A percentile compares a stretch with the other conserved stretches of the same genome.
Evolutionary conservation across 2,797 vertebrate genomes (phyloP).

Genomic region (Neoniphon sammara): DNA sequence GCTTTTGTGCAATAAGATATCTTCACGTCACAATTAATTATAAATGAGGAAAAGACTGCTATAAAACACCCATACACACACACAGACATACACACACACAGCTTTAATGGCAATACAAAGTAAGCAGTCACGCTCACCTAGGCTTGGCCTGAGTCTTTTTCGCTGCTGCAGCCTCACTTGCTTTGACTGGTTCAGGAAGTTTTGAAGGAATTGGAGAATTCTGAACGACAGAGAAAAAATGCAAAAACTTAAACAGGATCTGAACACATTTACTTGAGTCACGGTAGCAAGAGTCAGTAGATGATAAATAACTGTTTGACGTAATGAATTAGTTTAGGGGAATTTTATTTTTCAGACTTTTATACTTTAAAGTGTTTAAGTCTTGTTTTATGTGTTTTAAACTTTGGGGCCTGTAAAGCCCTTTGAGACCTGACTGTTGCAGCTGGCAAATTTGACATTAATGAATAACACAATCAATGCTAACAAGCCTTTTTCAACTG

Average conservation of each 20-base stretch:
- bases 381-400: no score
- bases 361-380: no score
- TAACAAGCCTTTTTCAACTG: conserved; percentile 28
- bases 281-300: not conserved
- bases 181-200: conserved; percentile 96
- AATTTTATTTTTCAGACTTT: not conserved
- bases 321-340: not conserved
- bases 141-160: conserved; percentile 92
- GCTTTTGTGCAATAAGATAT: no score
- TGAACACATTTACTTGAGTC: not conserved
- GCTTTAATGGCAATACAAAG: conserved; percentile 41
- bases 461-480: no score
- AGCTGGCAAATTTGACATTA: no score
- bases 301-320: not conserved
- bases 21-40: no score
- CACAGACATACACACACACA: not conserved
- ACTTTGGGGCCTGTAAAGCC: no score
- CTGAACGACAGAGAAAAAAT: conserved; percentile 74
- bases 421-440: no score
- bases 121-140: conserved; percentile 82
- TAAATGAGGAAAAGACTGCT: no score
- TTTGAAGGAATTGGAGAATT: conserved; percentile 92
- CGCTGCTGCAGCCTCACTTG: conserved; percentile 97
- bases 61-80: not conserved
- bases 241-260: not conserved